A percentile compares a stretch with the other conserved stretches of the same genome.
These are phyloP conservation scores for Phymanthus crucifer DNA, from an alignment of 92 coral and sea anemone species.

Conservation along the genomic window DNA sequence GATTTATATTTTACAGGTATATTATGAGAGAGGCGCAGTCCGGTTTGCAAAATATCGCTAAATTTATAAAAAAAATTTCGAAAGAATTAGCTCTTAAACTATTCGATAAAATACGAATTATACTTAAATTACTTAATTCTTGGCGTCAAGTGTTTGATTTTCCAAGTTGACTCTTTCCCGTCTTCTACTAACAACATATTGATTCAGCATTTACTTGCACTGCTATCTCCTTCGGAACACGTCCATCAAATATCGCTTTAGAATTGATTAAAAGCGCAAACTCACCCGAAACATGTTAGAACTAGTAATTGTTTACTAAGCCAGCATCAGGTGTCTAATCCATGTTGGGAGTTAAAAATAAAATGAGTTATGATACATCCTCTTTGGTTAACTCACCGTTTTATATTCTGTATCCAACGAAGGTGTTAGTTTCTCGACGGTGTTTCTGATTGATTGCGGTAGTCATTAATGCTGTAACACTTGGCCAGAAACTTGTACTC, in stretches of 20 bases:
- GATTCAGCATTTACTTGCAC: background rate
- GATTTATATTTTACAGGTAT: too few species aligned
- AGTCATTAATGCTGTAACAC: background rate
- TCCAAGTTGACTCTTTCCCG: background rate
- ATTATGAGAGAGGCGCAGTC: too few species aligned
- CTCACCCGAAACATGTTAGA: conserved; percentile 4
- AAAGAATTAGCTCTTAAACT: background rate
- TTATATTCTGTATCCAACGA: background rate
- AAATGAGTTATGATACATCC: background rate
- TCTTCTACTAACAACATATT: background rate
- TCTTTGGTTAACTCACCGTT: background rate
- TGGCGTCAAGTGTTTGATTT: conserved; percentile 1
- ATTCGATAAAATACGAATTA: background rate
- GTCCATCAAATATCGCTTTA: background rate
- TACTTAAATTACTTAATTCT: conserved; percentile 4
- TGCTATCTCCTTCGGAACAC: background rate
- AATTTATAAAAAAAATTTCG: too few species aligned
- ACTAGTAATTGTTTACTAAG: conserved; percentile 5
- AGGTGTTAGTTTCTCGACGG: background rate
- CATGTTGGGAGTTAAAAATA: background rate
- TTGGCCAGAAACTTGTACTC: conserved; percentile 4
- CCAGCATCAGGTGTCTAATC: background rate
- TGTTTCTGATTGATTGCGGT: background rate
- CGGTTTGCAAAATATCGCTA: too few species aligned
- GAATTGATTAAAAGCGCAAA: conserved; percentile 7